phyloP scores from a whole-genome alignment of 1,140 invertebrate species.

The Monochamus saltuarius region DNA sequence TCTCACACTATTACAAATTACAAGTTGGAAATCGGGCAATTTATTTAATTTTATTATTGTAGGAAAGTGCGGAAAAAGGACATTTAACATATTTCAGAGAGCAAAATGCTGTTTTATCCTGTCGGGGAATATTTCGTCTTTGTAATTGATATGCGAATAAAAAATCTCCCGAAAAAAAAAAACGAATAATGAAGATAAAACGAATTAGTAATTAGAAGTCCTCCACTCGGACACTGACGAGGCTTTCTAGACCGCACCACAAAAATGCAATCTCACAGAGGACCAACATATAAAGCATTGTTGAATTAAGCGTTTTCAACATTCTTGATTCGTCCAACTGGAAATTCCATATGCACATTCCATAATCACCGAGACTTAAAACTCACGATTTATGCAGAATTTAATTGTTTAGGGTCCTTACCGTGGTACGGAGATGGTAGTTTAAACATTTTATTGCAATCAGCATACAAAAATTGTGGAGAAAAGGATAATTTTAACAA shows the following conservation, averaged over 20 bases:
- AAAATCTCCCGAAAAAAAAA: neutral
- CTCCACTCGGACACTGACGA: slow-evolving; percentile 1
- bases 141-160: neutral
- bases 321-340: slow-evolving; percentile 30
- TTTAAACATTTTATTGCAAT: too few species aligned
- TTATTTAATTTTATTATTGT: too few species aligned
- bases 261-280: slow-evolving; percentile 42
- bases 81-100: too few species aligned
- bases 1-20: too few species aligned
- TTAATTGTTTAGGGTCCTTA: slow-evolving; percentile 22
- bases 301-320: slow-evolving; percentile 23
- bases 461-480: too few species aligned
- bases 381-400: slow-evolving; percentile 20
- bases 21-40: too few species aligned
- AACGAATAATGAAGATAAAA: slow-evolving; percentile 6
- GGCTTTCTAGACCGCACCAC: slow-evolving; percentile 28
- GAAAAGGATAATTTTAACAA: too few species aligned
- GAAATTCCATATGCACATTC: slow-evolving; percentile 32
- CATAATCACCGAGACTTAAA: slow-evolving; percentile 29
- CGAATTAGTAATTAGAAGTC: slow-evolving; percentile 13
- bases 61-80: too few species aligned
- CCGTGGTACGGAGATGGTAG: too few species aligned
- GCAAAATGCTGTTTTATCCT: too few species aligned
- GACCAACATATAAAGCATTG: slow-evolving; percentile 12
- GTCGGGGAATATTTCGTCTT: too few species aligned